Evolutionary conservation across 2,113 vertebrate genomes (phyloP), one percentile per base, ranked within the genome.

Genomic region (Tetrax tetrax): DNA sequence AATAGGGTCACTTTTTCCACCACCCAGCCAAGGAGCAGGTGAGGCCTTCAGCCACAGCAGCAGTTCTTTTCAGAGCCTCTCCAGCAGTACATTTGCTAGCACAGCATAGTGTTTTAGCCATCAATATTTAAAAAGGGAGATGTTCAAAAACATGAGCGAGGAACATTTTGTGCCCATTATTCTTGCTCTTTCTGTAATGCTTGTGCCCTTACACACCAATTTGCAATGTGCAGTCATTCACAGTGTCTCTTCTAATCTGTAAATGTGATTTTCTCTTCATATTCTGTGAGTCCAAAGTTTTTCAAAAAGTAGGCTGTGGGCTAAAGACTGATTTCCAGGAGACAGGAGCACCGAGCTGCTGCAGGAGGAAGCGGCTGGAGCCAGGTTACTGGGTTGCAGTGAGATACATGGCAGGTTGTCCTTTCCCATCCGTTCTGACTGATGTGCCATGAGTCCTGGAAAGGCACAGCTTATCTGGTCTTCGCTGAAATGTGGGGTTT

Each of bases 51-150:
- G 59, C 69, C 66, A 33, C 31, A 63, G 69, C 38, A 41, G 76
- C 41, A 27, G 41, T 76, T 78, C 56, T 61, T 91, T 92, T 95
- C 92, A 76, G 37, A 92, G 37, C 38, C 51, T 75, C 47, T 80
- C 88, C 76, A 92, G 69, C 57, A 78, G 35, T 51, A 72, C 18
- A 1, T 77, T 87, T 91, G 33, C 57, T 76, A 76, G 72, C 88
- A 87, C 27, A 81, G 56, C 78, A 64, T 18, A 56, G n/a, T 38
- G 23, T 56, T 94, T 82, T 45, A 87, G 59, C 28, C 41, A 79
- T 96, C 86, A 87, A 87, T 95, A 92, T 93, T 96, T 96, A 87
- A 96, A 92, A 89, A 64, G 21, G 79, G 63, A 91, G 77, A 61
- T 69, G 57, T 87, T 95, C 7, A 47, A 87, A 95, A 88, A n/a